phyloP scores from a whole-genome alignment of 2,113 vertebrate species.

The Archocentrus centrarchus region DNA sequence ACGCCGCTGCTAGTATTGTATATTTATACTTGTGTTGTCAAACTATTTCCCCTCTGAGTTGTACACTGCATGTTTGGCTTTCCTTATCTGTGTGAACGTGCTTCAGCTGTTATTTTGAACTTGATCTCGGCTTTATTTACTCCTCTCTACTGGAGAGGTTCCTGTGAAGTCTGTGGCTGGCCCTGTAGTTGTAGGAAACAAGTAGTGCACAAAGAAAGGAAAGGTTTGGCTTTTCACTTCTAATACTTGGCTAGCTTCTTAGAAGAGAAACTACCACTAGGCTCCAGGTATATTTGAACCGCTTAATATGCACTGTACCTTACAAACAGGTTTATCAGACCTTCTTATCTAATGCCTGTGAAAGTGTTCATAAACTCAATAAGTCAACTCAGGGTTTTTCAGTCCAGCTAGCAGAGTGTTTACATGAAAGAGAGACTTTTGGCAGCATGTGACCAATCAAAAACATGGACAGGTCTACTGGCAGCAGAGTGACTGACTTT shows the following conservation, averaged over 20 bases:
- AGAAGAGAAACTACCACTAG: not conserved
- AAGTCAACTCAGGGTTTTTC: not conserved
- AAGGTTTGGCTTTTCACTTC: not conserved
- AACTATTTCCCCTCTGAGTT: slow-evolving; percentile 61
- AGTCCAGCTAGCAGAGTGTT: not conserved
- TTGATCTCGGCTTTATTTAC: slow-evolving; percentile 44
- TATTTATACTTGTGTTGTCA: slow-evolving; percentile 70
- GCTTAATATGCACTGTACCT: not conserved
- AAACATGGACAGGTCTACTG: not conserved
- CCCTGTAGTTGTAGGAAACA: not conserved
- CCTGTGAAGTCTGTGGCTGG: not conserved
- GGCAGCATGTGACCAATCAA: not conserved
- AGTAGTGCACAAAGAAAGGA: not conserved
- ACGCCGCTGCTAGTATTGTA: slow-evolving; percentile 56
- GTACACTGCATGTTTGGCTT: slow-evolving; percentile 58
- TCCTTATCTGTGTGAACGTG: slow-evolving; percentile 68
- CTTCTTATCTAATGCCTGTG: not conserved
- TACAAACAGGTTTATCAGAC: not conserved
- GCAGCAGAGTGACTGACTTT: not conserved
- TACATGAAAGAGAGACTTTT: not conserved
- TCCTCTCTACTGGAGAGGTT: slow-evolving; percentile 1
- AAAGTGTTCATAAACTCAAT: not conserved
- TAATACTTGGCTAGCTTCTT: not conserved
- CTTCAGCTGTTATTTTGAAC: slow-evolving; percentile 38
- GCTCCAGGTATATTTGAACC: not conserved